Evolutionary conservation across 1,140 invertebrate species (phyloP).

Genomic region (Calliphora vicina): DNA sequence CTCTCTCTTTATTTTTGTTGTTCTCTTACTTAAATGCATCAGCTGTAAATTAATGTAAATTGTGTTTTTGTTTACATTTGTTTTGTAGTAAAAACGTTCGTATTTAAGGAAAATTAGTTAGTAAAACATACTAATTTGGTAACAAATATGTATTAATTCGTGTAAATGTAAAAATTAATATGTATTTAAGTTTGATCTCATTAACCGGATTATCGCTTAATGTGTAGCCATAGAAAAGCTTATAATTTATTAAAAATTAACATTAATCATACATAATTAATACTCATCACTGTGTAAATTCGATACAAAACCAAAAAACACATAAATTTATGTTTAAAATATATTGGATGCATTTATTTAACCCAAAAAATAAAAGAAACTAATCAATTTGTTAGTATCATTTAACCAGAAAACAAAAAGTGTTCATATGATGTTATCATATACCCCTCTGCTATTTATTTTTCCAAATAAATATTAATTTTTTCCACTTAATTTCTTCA

Average conservation of each 20-base stretch:
- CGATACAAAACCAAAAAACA: neutral
- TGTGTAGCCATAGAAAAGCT: neutral
- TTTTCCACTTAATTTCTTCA: neutral
- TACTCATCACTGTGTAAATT: neutral
- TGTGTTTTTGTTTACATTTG: neutral
- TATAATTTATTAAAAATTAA: neutral
- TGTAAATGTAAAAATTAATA: neutral
- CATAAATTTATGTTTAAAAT: neutral
- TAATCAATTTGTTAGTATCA: neutral
- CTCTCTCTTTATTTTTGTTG: neutral
- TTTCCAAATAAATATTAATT: slow-evolving; percentile 2
- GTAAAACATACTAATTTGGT: neutral
- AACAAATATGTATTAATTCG: neutral
- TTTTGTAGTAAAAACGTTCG: neutral
- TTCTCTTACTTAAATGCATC: neutral
- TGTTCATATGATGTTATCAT: neutral
- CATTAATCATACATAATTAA: neutral
- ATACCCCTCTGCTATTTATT: too few species aligned
- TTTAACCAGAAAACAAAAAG: neutral
- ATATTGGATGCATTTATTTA: neutral
- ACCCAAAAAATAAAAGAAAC: neutral
- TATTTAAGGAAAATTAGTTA: neutral
- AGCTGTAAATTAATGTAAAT: neutral
- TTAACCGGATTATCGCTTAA: neutral
- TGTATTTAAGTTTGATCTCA: neutral